Evolutionary conservation across 2,888 invertebrate species (phyloP).

Genomic region (Graphium colonna): DNA sequence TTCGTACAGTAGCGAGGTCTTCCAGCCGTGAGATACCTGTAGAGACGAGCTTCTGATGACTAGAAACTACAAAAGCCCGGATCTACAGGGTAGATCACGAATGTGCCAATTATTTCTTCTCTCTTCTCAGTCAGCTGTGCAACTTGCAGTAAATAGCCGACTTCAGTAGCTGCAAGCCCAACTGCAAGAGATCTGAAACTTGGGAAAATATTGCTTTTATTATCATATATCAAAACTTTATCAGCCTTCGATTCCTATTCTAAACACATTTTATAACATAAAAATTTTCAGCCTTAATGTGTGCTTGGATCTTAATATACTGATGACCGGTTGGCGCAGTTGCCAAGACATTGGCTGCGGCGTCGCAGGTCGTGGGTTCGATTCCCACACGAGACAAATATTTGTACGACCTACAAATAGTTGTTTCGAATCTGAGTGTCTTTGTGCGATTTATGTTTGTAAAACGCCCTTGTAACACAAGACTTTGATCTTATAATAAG

Average conservation of each 20-base stretch:
- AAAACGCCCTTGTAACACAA: no score
- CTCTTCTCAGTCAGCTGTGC: slow-evolving; percentile 30
- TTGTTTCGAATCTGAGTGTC: no score
- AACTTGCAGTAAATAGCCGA: not conserved
- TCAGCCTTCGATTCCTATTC: not conserved
- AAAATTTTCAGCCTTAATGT: no score
- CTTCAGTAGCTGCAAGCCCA: not conserved
- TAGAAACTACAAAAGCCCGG: slow-evolving; percentile 99
- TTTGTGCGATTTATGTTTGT: no score
- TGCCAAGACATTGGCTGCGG: no score
- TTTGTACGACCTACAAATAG: no score
- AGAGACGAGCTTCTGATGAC: slow-evolving; percentile 99
- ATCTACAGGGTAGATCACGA: slow-evolving; percentile 99
- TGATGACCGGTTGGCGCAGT: no score
- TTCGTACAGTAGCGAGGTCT: slow-evolving; percentile 84
- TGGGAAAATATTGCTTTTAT: not conserved
- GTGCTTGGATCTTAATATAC: no score
- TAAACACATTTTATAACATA: no score
- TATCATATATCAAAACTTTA: not conserved
- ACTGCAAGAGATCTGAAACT: slow-evolving; percentile 15
- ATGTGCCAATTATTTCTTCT: slow-evolving; percentile 83
- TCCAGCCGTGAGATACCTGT: slow-evolving; percentile 99
- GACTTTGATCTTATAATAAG: no score
- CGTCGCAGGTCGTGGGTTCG: no score
- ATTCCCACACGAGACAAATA: no score